These are phyloP conservation scores for Agriopis aurantiaria DNA, from an alignment of 2,888 invertebrate species.

Conservation along the genomic window DNA sequence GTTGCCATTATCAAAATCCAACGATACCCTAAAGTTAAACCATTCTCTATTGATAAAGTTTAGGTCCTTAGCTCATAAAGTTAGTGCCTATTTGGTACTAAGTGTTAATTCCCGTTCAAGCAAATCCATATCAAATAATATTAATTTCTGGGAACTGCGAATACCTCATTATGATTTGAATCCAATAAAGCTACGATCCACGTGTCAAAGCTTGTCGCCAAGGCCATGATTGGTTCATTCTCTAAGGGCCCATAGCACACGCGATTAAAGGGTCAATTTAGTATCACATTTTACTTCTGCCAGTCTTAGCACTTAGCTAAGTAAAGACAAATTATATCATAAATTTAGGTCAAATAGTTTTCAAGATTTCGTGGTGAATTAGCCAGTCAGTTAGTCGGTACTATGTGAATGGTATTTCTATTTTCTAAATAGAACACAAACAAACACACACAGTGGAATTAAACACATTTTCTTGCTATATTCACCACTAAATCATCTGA, in stretches of 20 bases:
- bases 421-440: too few relatives aligned
- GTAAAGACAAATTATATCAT: too few relatives aligned
- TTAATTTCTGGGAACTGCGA: neutral
- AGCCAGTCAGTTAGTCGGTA: too few relatives aligned
- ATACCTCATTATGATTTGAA: neutral
- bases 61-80: neutral
- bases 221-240: slow-evolving; percentile 8
- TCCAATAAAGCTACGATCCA: neutral
- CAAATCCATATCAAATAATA: neutral
- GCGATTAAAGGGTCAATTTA: neutral
- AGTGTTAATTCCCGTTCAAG: neutral
- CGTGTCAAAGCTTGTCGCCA: slow-evolving; percentile 19
- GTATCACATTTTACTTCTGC: too few relatives aligned
- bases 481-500: too few relatives aligned
- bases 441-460: too few relatives aligned
- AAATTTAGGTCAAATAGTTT: too few relatives aligned
- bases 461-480: too few relatives aligned
- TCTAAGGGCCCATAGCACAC: slow-evolving; percentile 1
- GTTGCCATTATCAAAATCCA: neutral
- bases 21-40: neutral
- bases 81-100: neutral
- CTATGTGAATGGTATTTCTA: too few relatives aligned
- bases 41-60: slow-evolving; percentile 1
- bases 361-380: too few relatives aligned
- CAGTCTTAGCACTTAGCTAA: too few relatives aligned